Percentiles rank a stretch among this genome's conserved stretches.
Conservation (phyloP, 2,113 vertebrate genomes). For the Gallinago paraguaiae region DNA sequence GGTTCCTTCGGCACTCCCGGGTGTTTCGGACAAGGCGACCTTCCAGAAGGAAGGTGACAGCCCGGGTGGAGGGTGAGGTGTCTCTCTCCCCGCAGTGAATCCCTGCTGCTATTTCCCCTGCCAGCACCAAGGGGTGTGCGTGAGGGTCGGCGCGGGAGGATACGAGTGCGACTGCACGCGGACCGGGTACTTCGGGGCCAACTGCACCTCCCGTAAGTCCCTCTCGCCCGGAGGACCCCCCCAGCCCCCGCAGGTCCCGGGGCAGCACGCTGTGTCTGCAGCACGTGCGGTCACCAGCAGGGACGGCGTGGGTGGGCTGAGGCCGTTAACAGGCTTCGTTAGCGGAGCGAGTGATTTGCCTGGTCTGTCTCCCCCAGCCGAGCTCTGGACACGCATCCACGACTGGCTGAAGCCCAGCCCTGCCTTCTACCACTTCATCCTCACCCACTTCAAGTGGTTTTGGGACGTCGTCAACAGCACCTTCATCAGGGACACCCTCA, state of each 20-base stretch:
- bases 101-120: conserved; percentile 95
- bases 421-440: conserved; percentile 78
- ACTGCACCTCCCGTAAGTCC: conserved; percentile 90
- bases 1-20: not conserved
- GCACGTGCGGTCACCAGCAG: not conserved
- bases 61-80: not conserved
- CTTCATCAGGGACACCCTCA: conserved; percentile 82
- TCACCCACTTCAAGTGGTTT: conserved; percentile 88
- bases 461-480: conserved; percentile 89
- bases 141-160: conserved; percentile 74
- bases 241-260: rapidly evolving
- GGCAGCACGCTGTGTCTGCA: not conserved
- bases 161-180: conserved; percentile 93
- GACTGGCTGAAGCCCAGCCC: conserved; percentile 83
- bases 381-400: conserved; percentile 83
- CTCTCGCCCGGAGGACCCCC: rapidly evolving
- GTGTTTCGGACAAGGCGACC: not conserved
- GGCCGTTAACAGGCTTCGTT: rapidly evolving
- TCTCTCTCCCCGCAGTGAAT: conserved; percentile 78
- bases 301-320: rapidly evolving
- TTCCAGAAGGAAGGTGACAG: not conserved
- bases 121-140: conserved; percentile 87
- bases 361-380: conserved; percentile 71
- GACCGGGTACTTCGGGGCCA: conserved; percentile 86
- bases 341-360: rapidly evolving